Conservation (phyloP, 2,888 invertebrate genomes). For the Xanthia togata region DNA sequence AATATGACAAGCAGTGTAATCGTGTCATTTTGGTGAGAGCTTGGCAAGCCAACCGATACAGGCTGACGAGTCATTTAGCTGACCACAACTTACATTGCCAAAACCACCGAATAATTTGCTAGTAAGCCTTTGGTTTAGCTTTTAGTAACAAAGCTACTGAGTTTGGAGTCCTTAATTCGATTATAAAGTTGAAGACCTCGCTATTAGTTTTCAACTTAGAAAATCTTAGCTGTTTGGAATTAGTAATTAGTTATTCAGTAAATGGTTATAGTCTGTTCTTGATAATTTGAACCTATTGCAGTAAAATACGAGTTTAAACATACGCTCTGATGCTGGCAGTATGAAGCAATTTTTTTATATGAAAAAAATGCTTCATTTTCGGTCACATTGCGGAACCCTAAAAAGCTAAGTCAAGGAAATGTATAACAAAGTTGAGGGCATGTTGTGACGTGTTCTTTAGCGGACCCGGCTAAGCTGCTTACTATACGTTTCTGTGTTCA, state of each 20-base stretch:
- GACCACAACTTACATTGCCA: conserved; percentile 60
- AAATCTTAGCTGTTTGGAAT: no score
- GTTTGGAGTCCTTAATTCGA: not conserved
- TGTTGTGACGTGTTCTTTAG: conserved; percentile 74
- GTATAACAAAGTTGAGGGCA: conserved; percentile 74
- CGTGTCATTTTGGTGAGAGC: conserved; percentile 39
- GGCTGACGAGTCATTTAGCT: conserved; percentile 54
- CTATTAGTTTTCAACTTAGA: not conserved
- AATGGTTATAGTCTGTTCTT: not conserved
- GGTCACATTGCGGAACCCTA: conserved; percentile 61
- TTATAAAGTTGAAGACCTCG: not conserved
- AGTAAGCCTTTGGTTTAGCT: conserved; percentile 14
- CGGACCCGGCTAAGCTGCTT: conserved; percentile 64
- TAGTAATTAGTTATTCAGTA: not conserved
- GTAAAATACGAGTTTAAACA: not conserved
- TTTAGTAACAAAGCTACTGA: conserved; percentile 12
- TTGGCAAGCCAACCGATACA: conserved; percentile 59
- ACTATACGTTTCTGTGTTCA: conserved; percentile 36
- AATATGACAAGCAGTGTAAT: conserved; percentile 35
- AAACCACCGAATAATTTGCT: conserved; percentile 56
- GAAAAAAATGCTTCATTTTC: no score
- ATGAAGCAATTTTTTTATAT: no score
- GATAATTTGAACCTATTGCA: no score
- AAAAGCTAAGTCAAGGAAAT: conserved; percentile 70
- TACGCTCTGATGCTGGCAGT: not conserved